Conservation (phyloP, 2,113 vertebrate species). For the Nymphicus hollandicus region DNA sequence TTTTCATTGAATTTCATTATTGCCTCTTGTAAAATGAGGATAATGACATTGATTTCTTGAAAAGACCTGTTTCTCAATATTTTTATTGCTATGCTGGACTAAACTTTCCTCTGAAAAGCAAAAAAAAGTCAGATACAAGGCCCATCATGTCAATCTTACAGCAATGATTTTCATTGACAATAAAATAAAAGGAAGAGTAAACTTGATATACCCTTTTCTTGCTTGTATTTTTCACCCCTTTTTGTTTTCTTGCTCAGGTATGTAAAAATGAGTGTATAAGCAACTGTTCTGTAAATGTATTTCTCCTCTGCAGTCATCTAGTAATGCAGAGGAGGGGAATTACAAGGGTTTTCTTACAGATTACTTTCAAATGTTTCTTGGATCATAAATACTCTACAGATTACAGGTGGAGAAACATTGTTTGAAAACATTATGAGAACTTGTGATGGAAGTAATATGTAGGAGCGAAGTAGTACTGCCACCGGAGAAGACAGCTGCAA, state of each 20-base stretch:
- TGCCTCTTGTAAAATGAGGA: not conserved
- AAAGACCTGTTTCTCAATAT: not conserved
- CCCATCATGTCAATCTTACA: not conserved
- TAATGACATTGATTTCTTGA: not conserved
- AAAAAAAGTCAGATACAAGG: not conserved
- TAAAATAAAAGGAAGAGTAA: not conserved
- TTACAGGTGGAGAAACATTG: not conserved
- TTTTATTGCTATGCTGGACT: not conserved
- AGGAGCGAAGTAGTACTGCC: not conserved
- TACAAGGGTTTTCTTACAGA: not conserved
- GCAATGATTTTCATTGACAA: not conserved
- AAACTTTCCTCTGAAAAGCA: not conserved
- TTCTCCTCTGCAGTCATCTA: not conserved
- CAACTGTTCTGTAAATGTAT: not conserved
- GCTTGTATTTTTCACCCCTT: not conserved
- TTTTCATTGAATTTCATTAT: not conserved
- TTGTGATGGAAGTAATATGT: not conserved
- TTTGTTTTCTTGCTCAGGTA: not conserved
- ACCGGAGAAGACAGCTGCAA: not conserved
- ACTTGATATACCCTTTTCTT: not conserved
- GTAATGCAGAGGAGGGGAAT: not conserved
- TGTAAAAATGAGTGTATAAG: not conserved
- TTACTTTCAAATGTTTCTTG: not conserved
- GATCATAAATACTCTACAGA: not conserved
- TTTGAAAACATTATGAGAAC: slow-evolving; percentile 7